These are phyloP conservation scores for Drosophila lacicola DNA, from an alignment of 2,888 invertebrate genomes.

Conservation along the genomic window DNA sequence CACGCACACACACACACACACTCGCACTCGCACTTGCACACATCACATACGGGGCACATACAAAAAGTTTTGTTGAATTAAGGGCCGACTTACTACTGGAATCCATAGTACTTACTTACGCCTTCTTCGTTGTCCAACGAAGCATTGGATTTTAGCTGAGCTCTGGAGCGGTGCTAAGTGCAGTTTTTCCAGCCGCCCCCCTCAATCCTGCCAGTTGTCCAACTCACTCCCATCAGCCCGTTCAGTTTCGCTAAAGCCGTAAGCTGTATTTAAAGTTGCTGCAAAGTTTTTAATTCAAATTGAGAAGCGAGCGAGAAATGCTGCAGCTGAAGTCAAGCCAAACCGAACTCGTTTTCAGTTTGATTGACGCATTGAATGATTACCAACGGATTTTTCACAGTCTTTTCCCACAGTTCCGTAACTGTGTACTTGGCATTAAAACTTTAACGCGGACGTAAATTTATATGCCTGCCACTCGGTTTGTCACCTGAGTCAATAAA, in stretches of 20 bases:
- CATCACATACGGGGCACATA: conserved; percentile 27
- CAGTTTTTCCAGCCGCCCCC: conserved; percentile 25
- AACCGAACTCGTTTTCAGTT: conserved; percentile 44
- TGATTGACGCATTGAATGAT: conserved; percentile 78
- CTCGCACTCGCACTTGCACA: conserved; percentile 6
- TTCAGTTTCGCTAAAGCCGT: conserved; percentile 13
- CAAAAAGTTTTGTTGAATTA: conserved; percentile 52
- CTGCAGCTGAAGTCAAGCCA: conserved; percentile 44
- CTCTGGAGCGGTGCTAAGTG: conserved; percentile 53
- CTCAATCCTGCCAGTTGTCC: neutral
- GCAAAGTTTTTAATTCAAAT: conserved; percentile 80
- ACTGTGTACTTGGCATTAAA: conserved; percentile 28
- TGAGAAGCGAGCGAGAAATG: conserved; percentile 62
- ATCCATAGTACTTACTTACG: conserved; percentile 63
- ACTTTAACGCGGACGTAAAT: conserved; percentile 31
- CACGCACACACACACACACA: neutral
- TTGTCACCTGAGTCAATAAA: conserved; percentile 38
- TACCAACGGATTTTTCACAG: conserved; percentile 34
- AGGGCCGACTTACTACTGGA: conserved; percentile 47
- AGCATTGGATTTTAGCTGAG: conserved; percentile 60
- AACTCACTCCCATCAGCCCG: neutral
- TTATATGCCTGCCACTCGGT: conserved; percentile 38
- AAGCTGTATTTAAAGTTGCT: conserved; percentile 64
- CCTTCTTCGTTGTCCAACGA: conserved; percentile 58
- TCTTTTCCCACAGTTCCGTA: conserved; percentile 18